These are phyloP conservation scores for Steatornis caripensis DNA, from an alignment of 2,113 vertebrate genomes.

Conservation along the genomic window DNA sequence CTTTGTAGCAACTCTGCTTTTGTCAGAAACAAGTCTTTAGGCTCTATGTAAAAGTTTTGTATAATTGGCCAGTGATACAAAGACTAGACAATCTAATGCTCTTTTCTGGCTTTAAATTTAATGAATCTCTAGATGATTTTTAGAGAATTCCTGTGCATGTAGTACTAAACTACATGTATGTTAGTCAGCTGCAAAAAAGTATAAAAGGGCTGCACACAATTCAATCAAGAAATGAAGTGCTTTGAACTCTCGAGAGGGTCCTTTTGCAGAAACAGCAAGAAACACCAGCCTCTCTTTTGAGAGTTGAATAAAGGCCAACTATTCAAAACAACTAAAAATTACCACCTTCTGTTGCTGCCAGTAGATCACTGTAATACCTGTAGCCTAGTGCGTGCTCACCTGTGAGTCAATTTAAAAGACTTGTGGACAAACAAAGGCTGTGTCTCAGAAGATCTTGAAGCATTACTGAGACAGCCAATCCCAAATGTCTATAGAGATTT, in stretches of 20 bases:
- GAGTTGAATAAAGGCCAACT: neutral
- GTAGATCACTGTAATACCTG: neutral
- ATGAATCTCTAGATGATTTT: neutral
- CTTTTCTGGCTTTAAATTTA: neutral
- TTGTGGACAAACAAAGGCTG: neutral
- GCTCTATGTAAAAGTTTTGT: neutral
- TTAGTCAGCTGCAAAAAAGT: neutral
- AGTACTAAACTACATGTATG: neutral
- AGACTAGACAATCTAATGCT: neutral
- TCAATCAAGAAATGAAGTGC: neutral
- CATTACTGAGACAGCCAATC: neutral
- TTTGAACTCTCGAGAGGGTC: neutral
- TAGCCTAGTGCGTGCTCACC: neutral
- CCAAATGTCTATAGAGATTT: neutral
- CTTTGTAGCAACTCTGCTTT: neutral
- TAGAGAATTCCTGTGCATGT: neutral
- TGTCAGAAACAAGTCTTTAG: neutral
- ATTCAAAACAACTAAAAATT: constrained; percentile 1
- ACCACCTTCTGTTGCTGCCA: neutral
- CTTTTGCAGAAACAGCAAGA: neutral
- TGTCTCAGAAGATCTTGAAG: neutral
- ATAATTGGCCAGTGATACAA: neutral
- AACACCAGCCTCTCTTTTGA: neutral
- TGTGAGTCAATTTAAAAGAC: neutral
- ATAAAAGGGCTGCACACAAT: neutral